Percentiles rank a stretch among this genome's conserved stretches.
Conservation (phyloP, 2,888 invertebrate genomes). For the Melipona beecheii region DNA sequence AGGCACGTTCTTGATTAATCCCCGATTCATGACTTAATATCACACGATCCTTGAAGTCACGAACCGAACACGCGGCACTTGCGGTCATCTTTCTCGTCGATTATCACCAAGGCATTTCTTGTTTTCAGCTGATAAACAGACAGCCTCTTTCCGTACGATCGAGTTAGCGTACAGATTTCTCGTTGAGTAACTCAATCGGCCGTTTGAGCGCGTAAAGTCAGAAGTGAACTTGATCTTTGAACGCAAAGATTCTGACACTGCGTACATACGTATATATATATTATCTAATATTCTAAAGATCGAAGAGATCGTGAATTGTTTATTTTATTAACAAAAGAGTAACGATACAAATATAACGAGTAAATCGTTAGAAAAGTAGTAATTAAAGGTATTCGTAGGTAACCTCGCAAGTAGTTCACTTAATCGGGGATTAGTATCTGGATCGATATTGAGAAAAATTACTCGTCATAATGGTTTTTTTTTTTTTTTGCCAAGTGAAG, state of each 20-base stretch:
- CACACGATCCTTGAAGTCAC: conserved; percentile 42
- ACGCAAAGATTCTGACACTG: neutral
- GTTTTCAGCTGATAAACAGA: conserved; percentile 21
- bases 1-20: conserved; percentile 2
- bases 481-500: too few species aligned
- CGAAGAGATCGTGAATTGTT: neutral
- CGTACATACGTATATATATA: too few species aligned
- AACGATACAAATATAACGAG: neutral
- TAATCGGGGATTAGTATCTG: neutral
- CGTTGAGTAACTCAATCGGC: neutral
- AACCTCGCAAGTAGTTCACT: neutral
- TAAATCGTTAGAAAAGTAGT: neutral
- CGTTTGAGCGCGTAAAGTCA: neutral
- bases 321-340: neutral
- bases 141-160: neutral
- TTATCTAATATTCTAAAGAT: neutral
- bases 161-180: neutral
- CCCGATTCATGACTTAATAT: conserved; percentile 35
- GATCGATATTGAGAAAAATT: neutral
- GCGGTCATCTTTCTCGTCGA: conserved; percentile 9
- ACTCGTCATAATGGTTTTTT: neutral
- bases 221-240: neutral
- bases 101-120: conserved; percentile 5
- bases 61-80: conserved; percentile 40
- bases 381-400: neutral